Evolutionary conservation across 2,797 vertebrate species (phyloP).

Genomic region (Scarus forsteni): DNA sequence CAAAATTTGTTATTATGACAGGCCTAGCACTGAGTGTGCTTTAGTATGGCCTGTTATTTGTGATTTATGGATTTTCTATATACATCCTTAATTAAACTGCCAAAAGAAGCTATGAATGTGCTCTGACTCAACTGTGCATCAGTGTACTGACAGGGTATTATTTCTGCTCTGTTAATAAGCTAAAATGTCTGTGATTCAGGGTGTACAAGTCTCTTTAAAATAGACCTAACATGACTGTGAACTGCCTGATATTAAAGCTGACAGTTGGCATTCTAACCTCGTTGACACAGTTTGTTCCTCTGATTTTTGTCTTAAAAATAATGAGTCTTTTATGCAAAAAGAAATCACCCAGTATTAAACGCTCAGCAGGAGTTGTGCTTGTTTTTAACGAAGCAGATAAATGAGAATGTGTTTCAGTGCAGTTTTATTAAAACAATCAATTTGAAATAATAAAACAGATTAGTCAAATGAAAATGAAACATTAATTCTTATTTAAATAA

Average conservation of each 20-base stretch:
- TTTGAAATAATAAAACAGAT: conserved; percentile 3
- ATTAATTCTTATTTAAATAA: conserved; percentile 15
- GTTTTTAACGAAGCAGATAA: conserved; percentile 7
- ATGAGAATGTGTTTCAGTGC: conserved; percentile 1
- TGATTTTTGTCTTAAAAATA: not conserved
- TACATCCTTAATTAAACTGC: too few species aligned
- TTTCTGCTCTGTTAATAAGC: conserved; percentile 12
- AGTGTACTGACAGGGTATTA: conserved; percentile 7
- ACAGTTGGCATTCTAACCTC: not conserved
- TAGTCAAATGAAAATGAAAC: conserved; percentile 2
- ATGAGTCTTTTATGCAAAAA: not conserved
- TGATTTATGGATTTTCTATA: too few species aligned
- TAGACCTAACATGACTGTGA: not conserved
- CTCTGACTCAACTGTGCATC: not conserved
- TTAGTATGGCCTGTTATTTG: too few species aligned
- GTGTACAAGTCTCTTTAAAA: not conserved
- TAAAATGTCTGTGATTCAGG: not conserved
- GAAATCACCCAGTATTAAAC: not conserved
- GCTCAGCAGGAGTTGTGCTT: not conserved
- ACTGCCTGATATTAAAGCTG: conserved; percentile 1
- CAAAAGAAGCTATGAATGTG: too few species aligned
- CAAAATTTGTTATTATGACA: too few species aligned
- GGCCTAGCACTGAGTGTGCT: too few species aligned
- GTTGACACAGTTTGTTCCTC: not conserved
- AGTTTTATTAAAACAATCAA: conserved; percentile 10